Evolutionary conservation across 2,797 vertebrate genomes (phyloP), one percentile per base, ranked within the genome.

Genomic region (Xiphophorus birchmanni): DNA sequence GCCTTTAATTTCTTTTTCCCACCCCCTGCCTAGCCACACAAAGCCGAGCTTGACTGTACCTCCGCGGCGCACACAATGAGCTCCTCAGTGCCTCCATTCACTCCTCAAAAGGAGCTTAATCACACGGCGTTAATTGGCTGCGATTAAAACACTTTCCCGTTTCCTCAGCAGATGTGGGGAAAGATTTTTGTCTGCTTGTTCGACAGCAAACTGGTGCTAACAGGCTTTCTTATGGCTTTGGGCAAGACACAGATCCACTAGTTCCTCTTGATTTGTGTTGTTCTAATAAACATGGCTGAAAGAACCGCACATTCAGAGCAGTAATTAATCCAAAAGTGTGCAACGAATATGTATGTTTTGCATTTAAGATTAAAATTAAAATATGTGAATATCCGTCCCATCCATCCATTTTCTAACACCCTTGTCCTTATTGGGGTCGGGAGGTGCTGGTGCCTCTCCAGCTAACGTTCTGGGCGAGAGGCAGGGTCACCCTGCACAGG

Each of bases 121-220:
- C 92, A 85, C 90, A 88, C 79, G 79, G 81, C 89, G 91, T 91
- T 92, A 90, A 94, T 91, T 91, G 86, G 83, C 74, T 90, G 78
- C 85, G 90, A 90, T 92, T 91, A 92, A 88, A 83, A 87, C 77
- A 86, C 85, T 75, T 90, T 86, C n/a, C 83, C 75, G 11, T 84
- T 86, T 87, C 82, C 86, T 82, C 80, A 89, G 89, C 78, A 89
- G 87, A 92, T 86, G 83, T 79, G 40, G 74, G 77, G 82, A 86
- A 71, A 82, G 60, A 86, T 84, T 52, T 84, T 82, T 81, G 79
- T 86, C 76, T 75, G 56, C 76, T 77, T 45, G 48, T 69, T 83
- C 74, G 76, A 84, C 77, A 21, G 75, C 11, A 80, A 48, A 45
- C 76, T 77, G 74, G 84, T 74, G 21, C 80, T 75, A 23, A 56